A percentile compares a stretch with the other conserved stretches of the same genome.
Evolutionary conservation across 2,797 vertebrate species (phyloP).

Genomic region (Morus bassanus): DNA sequence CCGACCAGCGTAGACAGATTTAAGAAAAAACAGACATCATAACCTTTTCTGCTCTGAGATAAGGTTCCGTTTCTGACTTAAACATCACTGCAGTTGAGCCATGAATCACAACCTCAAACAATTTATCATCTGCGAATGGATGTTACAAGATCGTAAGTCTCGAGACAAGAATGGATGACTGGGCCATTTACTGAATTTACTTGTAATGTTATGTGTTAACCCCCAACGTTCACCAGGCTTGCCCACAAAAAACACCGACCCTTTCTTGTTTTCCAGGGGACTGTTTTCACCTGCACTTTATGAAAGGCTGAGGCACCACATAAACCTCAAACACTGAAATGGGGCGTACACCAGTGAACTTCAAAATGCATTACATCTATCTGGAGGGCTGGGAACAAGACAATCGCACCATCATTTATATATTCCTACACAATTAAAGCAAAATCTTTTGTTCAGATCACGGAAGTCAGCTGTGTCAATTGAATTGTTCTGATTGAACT

Average conservation of each 20-base stretch:
- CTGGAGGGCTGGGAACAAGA: not conserved
- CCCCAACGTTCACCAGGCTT: not conserved
- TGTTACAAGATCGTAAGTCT: not conserved
- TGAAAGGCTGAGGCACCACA: not conserved
- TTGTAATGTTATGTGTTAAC: fast-evolving
- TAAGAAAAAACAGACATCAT: not conserved
- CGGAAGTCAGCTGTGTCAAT: not conserved
- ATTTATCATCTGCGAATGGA: not conserved
- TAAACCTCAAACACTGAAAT: not conserved
- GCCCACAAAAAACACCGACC: not conserved
- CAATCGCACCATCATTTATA: not conserved
- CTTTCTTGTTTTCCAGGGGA: not conserved
- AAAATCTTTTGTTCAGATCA: not conserved
- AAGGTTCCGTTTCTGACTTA: not conserved
- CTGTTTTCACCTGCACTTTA: not conserved
- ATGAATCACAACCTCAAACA: not conserved
- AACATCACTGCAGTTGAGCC: not conserved
- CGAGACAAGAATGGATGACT: not conserved
- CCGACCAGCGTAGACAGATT: not conserved
- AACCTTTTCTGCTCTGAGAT: not conserved
- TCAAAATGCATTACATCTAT: not conserved
- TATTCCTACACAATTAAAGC: not conserved
- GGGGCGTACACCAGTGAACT: not conserved
- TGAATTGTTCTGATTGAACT: not conserved
- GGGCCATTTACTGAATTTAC: not conserved